A percentile compares a stretch with the other conserved stretches of the same genome.
phyloP scores from a whole-genome alignment of 2,888 invertebrate species.

The Drosophila neotestacea region DNA sequence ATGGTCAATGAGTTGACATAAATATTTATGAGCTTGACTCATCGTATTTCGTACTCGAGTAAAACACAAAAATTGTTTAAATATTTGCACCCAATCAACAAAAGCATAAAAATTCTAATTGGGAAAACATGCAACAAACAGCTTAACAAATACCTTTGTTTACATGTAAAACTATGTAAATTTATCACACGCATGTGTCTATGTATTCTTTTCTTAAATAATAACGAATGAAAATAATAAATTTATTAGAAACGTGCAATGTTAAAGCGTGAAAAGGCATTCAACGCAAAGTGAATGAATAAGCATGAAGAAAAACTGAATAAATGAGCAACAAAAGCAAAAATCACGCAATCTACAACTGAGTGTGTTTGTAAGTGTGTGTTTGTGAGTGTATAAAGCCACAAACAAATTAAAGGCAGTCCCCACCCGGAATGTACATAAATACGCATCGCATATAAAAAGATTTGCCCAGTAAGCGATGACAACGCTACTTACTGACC shows the following conservation, averaged over 20 bases:
- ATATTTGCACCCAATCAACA: constrained; percentile 45
- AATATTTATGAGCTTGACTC: constrained; percentile 42
- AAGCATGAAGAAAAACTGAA: constrained; percentile 46
- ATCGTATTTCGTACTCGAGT: not conserved
- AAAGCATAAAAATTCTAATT: constrained; percentile 55
- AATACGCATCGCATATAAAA: constrained; percentile 15
- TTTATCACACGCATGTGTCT: constrained; percentile 20
- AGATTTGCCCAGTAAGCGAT: constrained; percentile 42
- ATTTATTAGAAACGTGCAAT: constrained; percentile 39
- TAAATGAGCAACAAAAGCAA: constrained; percentile 37
- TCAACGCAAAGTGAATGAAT: constrained; percentile 61
- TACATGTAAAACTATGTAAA: constrained; percentile 54
- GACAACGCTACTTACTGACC: constrained; percentile 40
- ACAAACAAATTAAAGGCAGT: constrained; percentile 29
- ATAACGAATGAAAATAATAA: constrained; percentile 15
- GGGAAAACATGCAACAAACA: constrained; percentile 45
- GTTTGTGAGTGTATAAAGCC: constrained; percentile 19
- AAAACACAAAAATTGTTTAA: constrained; percentile 22
- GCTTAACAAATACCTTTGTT: constrained; percentile 48
- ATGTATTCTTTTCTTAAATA: not conserved
- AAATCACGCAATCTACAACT: constrained; percentile 46
- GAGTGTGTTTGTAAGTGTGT: constrained; percentile 5
- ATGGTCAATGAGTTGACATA: constrained; percentile 30
- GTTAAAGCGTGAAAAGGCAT: constrained; percentile 57
- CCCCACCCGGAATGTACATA: constrained; percentile 4